A percentile compares a stretch with the other conserved stretches of the same genome.
These are phyloP conservation scores for Dolomedes plantarius DNA, from an alignment of 2,888 invertebrate genomes.

Conservation along the genomic window DNA sequence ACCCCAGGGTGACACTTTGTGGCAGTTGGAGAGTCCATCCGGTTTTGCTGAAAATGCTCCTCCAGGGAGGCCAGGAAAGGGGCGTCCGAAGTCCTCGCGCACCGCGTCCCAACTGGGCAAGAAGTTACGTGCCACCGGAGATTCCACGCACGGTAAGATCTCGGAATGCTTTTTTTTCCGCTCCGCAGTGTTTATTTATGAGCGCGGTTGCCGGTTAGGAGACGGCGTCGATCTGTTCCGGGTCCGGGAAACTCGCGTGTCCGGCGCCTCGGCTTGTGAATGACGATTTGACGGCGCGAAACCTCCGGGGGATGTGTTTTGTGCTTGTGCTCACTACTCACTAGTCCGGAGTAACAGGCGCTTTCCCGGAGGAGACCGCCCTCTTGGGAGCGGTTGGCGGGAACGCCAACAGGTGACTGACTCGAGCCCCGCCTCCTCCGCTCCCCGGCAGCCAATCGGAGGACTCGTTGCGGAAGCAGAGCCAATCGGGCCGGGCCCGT, in stretches of 20 bases:
- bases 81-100: constrained; percentile 24
- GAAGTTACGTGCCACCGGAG: constrained; percentile 35
- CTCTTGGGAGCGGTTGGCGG: constrained; percentile 72
- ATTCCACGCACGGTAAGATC: constrained; percentile 28
- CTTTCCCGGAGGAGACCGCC: constrained; percentile 70
- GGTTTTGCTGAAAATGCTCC: constrained; percentile 23
- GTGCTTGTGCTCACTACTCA: constrained; percentile 68
- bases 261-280: constrained; percentile 59
- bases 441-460: constrained; percentile 49
- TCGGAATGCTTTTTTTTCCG: constrained; percentile 18
- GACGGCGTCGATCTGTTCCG: not conserved
- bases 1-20: constrained; percentile 51
- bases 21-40: constrained; percentile 45
- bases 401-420: constrained; percentile 72
- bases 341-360: constrained; percentile 69
- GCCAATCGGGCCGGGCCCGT: constrained; percentile 60
- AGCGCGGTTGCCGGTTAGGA: constrained; percentile 26
- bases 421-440: constrained; percentile 50
- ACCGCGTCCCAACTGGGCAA: constrained; percentile 28
- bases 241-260: constrained; percentile 5
- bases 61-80: constrained; percentile 31
- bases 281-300: constrained; percentile 71
- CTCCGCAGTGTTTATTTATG: constrained; percentile 56
- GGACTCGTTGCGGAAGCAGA: constrained; percentile 25
- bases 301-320: constrained; percentile 70